These are phyloP conservation scores for Eolophus roseicapilla DNA, from an alignment of 2,113 vertebrate genomes.

Conservation along the genomic window DNA sequence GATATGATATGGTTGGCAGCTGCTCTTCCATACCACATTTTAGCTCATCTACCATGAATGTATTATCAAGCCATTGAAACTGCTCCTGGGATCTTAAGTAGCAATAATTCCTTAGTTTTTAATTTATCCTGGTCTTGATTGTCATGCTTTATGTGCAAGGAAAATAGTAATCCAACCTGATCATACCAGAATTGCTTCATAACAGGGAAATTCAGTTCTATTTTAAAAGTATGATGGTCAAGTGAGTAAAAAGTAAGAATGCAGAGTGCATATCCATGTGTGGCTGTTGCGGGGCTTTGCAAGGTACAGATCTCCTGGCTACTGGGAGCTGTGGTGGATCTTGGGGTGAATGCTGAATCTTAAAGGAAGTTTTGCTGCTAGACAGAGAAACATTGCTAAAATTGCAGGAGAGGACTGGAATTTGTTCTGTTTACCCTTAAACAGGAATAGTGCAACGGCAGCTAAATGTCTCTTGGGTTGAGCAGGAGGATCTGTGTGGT, in stretches of 20 bases:
- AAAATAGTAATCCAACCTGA: background rate
- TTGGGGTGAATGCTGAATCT: background rate
- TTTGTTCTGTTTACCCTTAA: background rate
- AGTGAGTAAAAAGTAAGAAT: background rate
- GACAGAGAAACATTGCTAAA: background rate
- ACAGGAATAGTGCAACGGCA: background rate
- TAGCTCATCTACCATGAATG: background rate
- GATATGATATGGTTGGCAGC: background rate
- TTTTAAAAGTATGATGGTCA: background rate
- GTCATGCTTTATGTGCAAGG: background rate
- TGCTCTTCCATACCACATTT: background rate
- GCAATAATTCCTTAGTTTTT: background rate
- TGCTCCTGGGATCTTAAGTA: background rate
- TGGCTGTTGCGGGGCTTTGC: background rate
- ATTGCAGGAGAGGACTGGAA: background rate
- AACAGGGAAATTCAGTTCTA: background rate
- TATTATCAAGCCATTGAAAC: background rate
- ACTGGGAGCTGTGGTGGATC: background rate
- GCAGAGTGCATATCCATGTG: background rate
- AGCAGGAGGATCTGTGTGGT: background rate
- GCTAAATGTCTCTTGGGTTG: background rate
- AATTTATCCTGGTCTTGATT: background rate
- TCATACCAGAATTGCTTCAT: background rate
- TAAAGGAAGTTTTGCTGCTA: background rate
- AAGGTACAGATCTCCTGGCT: background rate